Conservation (phyloP, 2,113 vertebrate species). For the Pelvicachromis taeniatus region DNA sequence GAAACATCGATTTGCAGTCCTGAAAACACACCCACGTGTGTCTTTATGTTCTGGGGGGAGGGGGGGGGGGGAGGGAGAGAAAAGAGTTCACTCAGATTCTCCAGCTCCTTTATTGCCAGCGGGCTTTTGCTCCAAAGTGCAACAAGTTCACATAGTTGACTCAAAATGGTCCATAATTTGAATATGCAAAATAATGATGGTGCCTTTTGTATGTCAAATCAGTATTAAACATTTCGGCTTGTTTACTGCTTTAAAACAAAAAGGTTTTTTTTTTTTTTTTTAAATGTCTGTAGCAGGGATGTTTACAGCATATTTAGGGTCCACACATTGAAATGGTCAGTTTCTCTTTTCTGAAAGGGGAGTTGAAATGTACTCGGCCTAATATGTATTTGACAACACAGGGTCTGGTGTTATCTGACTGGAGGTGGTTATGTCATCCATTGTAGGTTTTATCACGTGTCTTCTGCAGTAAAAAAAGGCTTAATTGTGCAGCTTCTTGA, state of each 20-base stretch:
- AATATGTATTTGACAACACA: not conserved
- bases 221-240: not conserved
- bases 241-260: not conserved
- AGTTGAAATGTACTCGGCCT: not conserved
- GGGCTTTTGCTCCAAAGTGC: not conserved
- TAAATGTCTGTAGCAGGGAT: not conserved
- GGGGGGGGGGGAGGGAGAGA: too few relatives aligned
- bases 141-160: not conserved
- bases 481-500: not conserved
- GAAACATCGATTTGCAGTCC: not conserved
- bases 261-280: not conserved
- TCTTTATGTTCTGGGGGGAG: not conserved
- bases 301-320: not conserved
- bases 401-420: not conserved
- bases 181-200: not conserved
- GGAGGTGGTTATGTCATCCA: not conserved
- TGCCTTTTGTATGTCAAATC: not conserved
- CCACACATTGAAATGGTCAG: not conserved
- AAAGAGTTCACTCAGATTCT: not conserved
- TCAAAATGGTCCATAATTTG: not conserved
- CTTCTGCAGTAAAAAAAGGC: not conserved
- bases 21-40: too few relatives aligned
- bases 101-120: not conserved
- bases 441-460: not conserved
- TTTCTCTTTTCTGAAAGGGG: not conserved